Conservation (phyloP, 2,888 invertebrate genomes). For the Torymus texanus region DNA sequence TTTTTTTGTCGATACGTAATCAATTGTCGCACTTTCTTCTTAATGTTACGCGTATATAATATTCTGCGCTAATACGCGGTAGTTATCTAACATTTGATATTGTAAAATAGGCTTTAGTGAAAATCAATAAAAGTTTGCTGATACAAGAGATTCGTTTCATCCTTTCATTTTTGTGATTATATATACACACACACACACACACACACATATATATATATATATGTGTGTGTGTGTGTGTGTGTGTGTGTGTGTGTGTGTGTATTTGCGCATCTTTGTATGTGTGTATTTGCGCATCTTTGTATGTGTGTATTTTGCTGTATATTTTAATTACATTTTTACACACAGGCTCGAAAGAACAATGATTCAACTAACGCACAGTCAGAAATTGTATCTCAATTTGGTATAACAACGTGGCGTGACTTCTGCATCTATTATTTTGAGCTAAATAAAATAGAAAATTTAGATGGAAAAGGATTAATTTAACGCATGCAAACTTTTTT, state of each 20-base stretch:
- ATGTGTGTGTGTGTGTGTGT: not conserved
- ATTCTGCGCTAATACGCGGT: too few relatives aligned
- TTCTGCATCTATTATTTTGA: constrained; percentile 10
- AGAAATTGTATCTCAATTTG: constrained; percentile 2
- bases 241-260: not conserved
- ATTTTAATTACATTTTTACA: constrained; percentile 3
- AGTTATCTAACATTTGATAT: not conserved
- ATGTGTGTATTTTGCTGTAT: constrained; percentile 5
- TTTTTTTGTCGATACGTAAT: not conserved
- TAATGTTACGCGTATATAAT: not conserved
- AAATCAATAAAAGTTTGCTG: constrained; percentile 27
- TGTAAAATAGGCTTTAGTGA: constrained; percentile 32
- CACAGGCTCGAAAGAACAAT: constrained; percentile 28
- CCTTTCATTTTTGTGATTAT: not conserved
- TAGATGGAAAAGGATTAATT: constrained; percentile 8
- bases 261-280: too few relatives aligned
- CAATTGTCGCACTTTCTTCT: constrained; percentile 26
- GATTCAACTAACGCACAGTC: constrained; percentile 33
- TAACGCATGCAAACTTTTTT: constrained; percentile 36
- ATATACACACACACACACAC: too few relatives aligned
- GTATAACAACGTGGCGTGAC: constrained; percentile 18
- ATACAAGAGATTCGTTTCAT: constrained; percentile 10
- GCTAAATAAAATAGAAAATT: not conserved
- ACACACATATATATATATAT: too few relatives aligned
- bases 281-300: not conserved